Percentiles rank a stretch among this genome's conserved stretches.
Evolutionary conservation across 1,140 invertebrate species (phyloP).

Genomic region (Anthonomus grandis): DNA sequence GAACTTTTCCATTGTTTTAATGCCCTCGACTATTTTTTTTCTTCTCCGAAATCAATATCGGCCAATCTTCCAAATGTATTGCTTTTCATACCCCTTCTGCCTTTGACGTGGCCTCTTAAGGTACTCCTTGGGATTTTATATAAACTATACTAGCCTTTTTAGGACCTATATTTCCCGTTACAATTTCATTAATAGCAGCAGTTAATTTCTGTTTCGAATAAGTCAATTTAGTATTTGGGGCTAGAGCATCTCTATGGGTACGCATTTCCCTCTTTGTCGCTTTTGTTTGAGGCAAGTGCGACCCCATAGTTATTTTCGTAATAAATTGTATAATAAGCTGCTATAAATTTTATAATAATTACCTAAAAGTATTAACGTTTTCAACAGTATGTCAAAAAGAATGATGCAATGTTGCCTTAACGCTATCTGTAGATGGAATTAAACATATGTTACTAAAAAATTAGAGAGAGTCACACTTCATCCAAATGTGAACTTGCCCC

Average conservation of each 20-base stretch:
- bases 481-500: neutral
- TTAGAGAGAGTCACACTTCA: neutral
- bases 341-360: neutral
- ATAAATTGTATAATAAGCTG: neutral
- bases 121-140: too few species aligned
- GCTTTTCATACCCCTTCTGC: neutral
- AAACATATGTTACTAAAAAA: neutral
- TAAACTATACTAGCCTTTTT: too few species aligned
- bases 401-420: neutral
- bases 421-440: neutral
- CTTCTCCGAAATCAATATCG: neutral
- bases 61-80: neutral
- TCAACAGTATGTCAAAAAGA: neutral
- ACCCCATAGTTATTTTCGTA: neutral
- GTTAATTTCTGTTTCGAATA: neutral
- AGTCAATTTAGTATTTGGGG: neutral
- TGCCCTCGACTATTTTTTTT: neutral
- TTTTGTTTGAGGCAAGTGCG: neutral
- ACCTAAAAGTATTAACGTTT: neutral
- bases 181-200: neutral
- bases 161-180: neutral
- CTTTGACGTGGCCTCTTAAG: neutral
- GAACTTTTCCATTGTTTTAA: neutral
- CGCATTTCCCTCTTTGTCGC: neutral
- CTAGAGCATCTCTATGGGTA: neutral